Conservation (phyloP, 2,888 invertebrate genomes). For the Noctua pronuba region DNA sequence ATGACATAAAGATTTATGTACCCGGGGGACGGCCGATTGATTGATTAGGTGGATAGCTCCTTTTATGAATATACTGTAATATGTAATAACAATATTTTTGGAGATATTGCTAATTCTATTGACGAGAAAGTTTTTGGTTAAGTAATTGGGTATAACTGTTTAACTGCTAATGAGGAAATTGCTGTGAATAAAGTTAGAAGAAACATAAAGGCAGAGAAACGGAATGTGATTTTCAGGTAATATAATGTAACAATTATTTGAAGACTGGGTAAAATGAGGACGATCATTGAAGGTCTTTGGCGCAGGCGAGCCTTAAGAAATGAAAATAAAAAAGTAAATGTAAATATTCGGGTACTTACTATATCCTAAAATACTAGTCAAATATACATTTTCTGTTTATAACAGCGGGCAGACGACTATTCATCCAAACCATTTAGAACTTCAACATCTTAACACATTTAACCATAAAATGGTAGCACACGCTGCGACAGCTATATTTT, state of each 20-base stretch:
- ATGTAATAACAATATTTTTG: conserved; percentile 42
- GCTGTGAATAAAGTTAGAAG: background rate
- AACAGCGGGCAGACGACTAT: background rate
- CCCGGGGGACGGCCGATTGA: conserved; percentile 58
- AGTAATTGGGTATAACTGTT: conserved; percentile 31
- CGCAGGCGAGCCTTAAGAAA: background rate
- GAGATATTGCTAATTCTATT: conserved; percentile 6
- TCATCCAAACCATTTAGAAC: background rate
- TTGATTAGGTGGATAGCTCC: conserved; percentile 60
- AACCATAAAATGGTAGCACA: conserved; percentile 31
- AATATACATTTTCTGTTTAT: background rate
- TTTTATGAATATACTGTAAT: conserved; percentile 39
- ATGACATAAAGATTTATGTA: conserved; percentile 68
- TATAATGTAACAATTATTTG: background rate
- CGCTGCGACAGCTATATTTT: conserved; percentile 34
- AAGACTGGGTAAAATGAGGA: background rate
- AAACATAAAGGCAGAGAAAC: background rate
- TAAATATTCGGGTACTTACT: background rate
- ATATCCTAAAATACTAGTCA: conserved; percentile 6
- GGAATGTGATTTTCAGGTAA: background rate
- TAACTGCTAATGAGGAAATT: background rate
- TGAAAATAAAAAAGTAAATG: background rate
- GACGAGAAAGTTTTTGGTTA: conserved; percentile 6
- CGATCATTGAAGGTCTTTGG: background rate
- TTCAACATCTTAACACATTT: conserved; percentile 6